phyloP scores from a whole-genome alignment of 2,888 invertebrate genomes.

The Pollenia amentaria region DNA sequence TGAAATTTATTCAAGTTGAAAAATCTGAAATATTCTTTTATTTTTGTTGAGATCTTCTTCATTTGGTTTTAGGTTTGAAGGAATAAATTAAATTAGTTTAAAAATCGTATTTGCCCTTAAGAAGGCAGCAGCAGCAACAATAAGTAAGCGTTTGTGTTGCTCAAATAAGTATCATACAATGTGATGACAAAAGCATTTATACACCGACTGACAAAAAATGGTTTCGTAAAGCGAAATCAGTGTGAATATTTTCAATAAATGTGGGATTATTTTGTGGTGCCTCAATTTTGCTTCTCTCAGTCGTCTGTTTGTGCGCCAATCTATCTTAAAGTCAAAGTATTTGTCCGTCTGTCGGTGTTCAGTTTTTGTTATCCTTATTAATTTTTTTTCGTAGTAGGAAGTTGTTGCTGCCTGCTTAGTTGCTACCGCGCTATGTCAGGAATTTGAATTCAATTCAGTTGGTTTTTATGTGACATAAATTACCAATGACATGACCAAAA shows the following conservation, averaged over 20 bases:
- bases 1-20: constrained; percentile 73
- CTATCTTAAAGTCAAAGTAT: constrained; percentile 6
- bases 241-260: constrained; percentile 73
- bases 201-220: constrained; percentile 1
- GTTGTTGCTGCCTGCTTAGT: constrained; percentile 52
- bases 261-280: constrained; percentile 66
- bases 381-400: background rate
- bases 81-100: constrained; percentile 71
- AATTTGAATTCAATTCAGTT: constrained; percentile 82
- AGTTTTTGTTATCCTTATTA: constrained; percentile 25
- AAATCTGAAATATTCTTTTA: constrained; percentile 66
- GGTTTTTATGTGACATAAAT: constrained; percentile 81
- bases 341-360: constrained; percentile 23
- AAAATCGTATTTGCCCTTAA: constrained; percentile 63
- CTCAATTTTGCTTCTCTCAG: constrained; percentile 17
- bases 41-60: background rate
- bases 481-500: constrained; percentile 81
- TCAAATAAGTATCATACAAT: constrained; percentile 52
- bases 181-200: constrained; percentile 68
- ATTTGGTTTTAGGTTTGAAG: constrained; percentile 46
- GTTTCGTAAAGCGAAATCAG: constrained; percentile 45
- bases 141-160: constrained; percentile 31
- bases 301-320: constrained; percentile 10
- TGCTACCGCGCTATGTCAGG: constrained; percentile 79
- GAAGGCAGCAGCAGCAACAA: constrained; percentile 33